Conservation (phyloP, 2,797 vertebrate species). For the Sebastes vulpes region DNA sequence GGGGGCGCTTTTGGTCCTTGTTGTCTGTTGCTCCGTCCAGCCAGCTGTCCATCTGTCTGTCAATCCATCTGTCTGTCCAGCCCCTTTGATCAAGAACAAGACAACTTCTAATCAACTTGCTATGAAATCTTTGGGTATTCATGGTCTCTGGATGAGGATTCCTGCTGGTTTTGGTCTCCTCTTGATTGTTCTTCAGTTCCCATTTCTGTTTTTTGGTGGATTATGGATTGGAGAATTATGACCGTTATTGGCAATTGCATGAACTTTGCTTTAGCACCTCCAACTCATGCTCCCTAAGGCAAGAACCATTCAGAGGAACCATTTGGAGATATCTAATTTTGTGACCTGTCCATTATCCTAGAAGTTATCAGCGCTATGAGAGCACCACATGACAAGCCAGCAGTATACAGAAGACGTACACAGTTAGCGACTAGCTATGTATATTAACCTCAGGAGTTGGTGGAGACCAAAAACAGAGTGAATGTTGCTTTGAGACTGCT, state of each 20-base stretch:
- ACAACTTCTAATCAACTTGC: background rate
- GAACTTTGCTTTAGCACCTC: background rate
- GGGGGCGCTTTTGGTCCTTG: background rate
- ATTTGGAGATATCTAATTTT: background rate
- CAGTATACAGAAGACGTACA: too few species aligned
- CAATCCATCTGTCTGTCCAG: background rate
- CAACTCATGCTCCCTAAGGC: background rate
- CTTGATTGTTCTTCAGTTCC: background rate
- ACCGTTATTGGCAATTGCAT: background rate
- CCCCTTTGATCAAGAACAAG: background rate
- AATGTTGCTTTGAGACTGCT: background rate
- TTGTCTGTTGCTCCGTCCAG: background rate
- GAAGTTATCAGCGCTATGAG: background rate
- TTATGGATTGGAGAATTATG: background rate
- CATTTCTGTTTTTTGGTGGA: background rate
- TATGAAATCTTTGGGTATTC: background rate
- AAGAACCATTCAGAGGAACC: background rate
- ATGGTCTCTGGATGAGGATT: background rate
- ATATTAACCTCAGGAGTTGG: background rate
- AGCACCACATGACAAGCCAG: too few species aligned
- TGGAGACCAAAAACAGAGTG: background rate
- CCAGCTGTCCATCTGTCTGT: background rate
- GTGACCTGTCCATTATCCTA: background rate
- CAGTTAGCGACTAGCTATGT: too few species aligned
- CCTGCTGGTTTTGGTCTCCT: background rate